Conservation (phyloP, 2,113 vertebrate genomes). For the Rhabdornis inornatus region DNA sequence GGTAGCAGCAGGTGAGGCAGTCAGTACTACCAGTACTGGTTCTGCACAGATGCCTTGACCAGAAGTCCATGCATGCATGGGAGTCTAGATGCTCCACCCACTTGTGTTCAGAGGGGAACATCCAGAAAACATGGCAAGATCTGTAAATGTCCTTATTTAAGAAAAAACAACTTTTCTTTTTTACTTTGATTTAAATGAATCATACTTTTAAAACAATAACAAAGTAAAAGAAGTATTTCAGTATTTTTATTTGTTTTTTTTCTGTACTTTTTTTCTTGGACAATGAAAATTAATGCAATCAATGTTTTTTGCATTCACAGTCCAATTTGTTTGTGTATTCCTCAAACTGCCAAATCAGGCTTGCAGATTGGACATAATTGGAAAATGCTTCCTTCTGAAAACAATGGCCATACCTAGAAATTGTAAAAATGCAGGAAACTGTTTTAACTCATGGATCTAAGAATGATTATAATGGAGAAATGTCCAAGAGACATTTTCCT, state of each 20-base stretch:
- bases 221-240: not conserved
- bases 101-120: not conserved
- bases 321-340: not conserved
- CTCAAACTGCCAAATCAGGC: not conserved
- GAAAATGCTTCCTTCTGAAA: not conserved
- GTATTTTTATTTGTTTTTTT: not conserved
- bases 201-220: not conserved
- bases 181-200: not conserved
- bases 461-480: not conserved
- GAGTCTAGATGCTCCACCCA: not conserved
- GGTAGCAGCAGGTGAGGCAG: not conserved
- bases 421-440: not conserved
- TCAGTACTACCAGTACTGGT: not conserved
- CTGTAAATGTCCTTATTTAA: not conserved
- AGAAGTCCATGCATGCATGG: fast-evolving
- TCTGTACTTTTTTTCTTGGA: not conserved
- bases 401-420: not conserved
- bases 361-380: not conserved
- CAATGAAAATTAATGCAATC: not conserved
- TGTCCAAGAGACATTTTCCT: not conserved
- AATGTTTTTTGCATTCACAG: not conserved
- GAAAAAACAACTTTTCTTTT: not conserved
- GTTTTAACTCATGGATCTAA: not conserved
- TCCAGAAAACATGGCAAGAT: not conserved
- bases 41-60: not conserved